Evolutionary conservation across 2,888 invertebrate species (phyloP).

Genomic region (Corbicula japonica): DNA sequence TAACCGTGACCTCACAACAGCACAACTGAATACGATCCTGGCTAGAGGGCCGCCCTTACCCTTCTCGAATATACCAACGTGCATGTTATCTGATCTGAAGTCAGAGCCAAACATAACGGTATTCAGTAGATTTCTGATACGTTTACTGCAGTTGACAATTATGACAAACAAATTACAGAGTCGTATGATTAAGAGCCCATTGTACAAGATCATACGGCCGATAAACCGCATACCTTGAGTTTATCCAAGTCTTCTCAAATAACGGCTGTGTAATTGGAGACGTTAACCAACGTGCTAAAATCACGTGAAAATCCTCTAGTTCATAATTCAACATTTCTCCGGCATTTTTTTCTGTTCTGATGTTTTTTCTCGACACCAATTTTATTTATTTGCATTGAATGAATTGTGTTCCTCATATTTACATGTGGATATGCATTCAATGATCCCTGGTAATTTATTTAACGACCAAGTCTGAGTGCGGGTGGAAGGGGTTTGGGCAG

Average conservation of each 20-base stretch:
- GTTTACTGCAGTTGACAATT: slow-evolving; percentile 36
- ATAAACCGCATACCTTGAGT: slow-evolving; percentile 20
- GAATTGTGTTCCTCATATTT: too few relatives aligned
- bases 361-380: too few relatives aligned
- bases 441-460: too few relatives aligned
- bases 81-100: not conserved
- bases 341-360: too few relatives aligned
- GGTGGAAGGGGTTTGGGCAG: too few relatives aligned
- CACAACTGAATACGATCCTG: not conserved
- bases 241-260: slow-evolving; percentile 5
- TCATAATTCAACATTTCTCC: too few relatives aligned
- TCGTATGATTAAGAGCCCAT: slow-evolving; percentile 24
- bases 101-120: slow-evolving; percentile 40
- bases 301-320: too few relatives aligned
- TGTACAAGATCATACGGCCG: slow-evolving; percentile 17
- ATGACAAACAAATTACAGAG: slow-evolving; percentile 37
- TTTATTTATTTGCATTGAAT: too few relatives aligned
- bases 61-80: slow-evolving; percentile 8
- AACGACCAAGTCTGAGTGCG: too few relatives aligned
- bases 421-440: too few relatives aligned
- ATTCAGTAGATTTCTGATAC: slow-evolving; percentile 35
- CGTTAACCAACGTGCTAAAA: too few relatives aligned
- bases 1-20: not conserved
- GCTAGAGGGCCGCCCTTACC: slow-evolving; percentile 3
- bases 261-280: slow-evolving; percentile 7